Percentiles rank a stretch among this genome's conserved stretches.
Evolutionary conservation across 2,113 vertebrate species (phyloP).

Genomic region (Xiphorhynchus elegans): DNA sequence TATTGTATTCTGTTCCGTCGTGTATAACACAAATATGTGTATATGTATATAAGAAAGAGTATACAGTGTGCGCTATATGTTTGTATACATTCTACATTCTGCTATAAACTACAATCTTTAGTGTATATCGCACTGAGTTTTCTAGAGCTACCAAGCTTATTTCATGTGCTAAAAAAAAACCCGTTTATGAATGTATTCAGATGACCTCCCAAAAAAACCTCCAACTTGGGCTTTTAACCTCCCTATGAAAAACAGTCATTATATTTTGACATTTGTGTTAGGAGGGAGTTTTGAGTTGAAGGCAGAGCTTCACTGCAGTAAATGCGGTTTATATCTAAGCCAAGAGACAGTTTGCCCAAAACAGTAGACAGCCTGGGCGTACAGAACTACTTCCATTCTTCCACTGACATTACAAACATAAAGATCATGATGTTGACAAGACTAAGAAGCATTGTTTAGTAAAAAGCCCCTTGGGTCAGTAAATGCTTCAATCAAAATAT

Average conservation of each 20-base stretch:
- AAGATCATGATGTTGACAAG: neutral
- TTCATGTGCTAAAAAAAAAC: neutral
- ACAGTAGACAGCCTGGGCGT: neutral
- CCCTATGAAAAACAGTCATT: neutral
- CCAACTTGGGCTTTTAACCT: neutral
- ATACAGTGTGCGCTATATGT: neutral
- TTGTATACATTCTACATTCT: neutral
- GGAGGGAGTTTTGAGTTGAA: neutral
- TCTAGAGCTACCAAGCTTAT: neutral
- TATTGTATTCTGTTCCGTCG: neutral
- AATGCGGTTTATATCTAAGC: neutral
- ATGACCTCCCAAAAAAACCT: neutral
- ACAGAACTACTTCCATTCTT: neutral
- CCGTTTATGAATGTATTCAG: neutral
- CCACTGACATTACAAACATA: neutral
- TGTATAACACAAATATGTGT: neutral
- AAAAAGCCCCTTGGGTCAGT: neutral
- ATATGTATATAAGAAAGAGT: neutral
- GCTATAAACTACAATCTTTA: neutral
- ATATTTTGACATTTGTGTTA: neutral
- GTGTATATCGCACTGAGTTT: neutral
- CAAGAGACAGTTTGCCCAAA: neutral
- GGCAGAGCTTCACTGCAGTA: neutral
- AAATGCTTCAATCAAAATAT: neutral
- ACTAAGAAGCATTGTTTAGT: neutral